Base-by-base conservation (phyloP, 1,140 invertebrate genomes). In the Solenopsis invicta region DNA sequence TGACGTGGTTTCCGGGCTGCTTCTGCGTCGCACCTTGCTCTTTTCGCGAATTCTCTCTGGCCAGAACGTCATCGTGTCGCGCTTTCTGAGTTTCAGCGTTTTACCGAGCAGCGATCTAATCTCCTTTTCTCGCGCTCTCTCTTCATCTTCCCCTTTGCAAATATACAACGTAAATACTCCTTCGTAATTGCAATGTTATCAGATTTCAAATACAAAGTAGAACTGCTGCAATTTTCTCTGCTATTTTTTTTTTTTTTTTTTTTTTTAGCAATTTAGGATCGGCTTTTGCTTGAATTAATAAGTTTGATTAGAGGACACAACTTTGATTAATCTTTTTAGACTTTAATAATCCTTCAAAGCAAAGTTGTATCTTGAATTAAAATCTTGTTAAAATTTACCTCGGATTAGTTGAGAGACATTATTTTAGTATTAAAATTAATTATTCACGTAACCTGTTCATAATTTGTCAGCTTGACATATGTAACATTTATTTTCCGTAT, bases 41-140 rank as follows among this genome's bases (percentile, higher is more conserved):
- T 81, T 72, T 84, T 75, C 69, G 24, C 48, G 69, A 84, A 61
- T 75, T 84, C 69, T 82, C 67, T 84, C 80, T 62, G 69, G 80
- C 74, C 80, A 84, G 69, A 75, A 82, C 41, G 41, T 74, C 54
- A 59, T 54, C 54, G 41, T 67, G 67, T 41, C 67, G 67, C 54
- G 12, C 54, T 74, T 52, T 45, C n/a, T 5, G 41, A 82, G 66
- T 56, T 72, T 64, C 59, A 52, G 29, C 48, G 18, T 80, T 78
- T 80, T 37, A 37, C 76, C 24, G 59, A 78, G 29, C 34, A 72
- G 21, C 50, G n/a, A 84, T 86, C 41, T 84, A 82, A 67, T 67
- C 80, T 50, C 37, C 41, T 16, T n/a, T 50, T 75, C 24, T 61
- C 54, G 8, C 54, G 8, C 54, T 62, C 52, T 59, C 24, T 37